Conservation (phyloP, 2,113 vertebrate species). For the Lethenteron reissneri region DNA sequence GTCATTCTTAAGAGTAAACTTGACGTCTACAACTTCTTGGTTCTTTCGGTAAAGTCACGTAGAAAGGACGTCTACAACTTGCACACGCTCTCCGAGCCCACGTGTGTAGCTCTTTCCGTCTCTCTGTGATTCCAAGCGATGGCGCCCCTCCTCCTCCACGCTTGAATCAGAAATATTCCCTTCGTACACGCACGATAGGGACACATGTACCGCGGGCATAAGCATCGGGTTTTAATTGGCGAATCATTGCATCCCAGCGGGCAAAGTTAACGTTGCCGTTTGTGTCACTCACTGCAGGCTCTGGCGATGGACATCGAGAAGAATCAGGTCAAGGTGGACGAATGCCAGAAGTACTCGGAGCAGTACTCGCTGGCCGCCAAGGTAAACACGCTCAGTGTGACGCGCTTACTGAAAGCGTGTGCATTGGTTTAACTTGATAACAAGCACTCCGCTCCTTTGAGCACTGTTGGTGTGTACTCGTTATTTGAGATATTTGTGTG, state of each 20-base stretch:
- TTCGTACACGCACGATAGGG: neutral
- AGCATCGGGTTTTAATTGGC: neutral
- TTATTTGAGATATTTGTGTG: too few relatives aligned
- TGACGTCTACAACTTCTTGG: too few relatives aligned
- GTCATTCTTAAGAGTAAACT: too few relatives aligned
- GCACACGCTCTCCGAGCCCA: too few relatives aligned
- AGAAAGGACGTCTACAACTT: too few relatives aligned
- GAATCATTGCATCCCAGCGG: neutral
- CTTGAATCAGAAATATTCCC: neutral
- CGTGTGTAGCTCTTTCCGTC: neutral
- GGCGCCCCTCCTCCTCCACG: neutral
- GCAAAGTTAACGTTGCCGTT: neutral
- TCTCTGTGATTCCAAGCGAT: neutral
- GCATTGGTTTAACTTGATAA: too few relatives aligned
- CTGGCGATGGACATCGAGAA: conserved; percentile 80
- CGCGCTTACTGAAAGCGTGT: too few relatives aligned
- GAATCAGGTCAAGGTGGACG: conserved; percentile 75
- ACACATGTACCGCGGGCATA: neutral
- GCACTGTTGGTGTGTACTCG: too few relatives aligned
- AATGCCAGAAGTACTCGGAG: conserved; percentile 80
- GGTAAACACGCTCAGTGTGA: conserved; percentile 20
- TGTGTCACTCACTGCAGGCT: conserved; percentile 27
- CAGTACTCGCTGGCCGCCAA: conserved; percentile 68
- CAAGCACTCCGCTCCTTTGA: too few relatives aligned
- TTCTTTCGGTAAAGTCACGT: too few relatives aligned